Base-by-base conservation (phyloP, 2,888 invertebrate genomes). In the Eristalinus aeneus region DNA sequence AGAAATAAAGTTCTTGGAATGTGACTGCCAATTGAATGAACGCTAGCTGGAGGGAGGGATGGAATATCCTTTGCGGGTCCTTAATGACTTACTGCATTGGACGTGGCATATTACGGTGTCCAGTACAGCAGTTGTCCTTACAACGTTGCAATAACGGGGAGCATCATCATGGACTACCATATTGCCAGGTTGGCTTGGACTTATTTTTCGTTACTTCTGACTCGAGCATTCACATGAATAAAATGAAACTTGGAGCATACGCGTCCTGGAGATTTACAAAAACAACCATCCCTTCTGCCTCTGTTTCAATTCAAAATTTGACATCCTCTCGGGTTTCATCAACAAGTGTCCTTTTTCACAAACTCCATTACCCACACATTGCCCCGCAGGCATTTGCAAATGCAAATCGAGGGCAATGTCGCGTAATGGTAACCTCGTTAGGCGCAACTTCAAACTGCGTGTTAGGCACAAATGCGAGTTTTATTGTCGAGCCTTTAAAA, bases 361-460 rank as follows among this genome's bases (percentile, higher is more conserved):
- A 10, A n/a, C 23, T 20, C 56, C 64, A 72, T 78, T 67, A 65
- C 23, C 71, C 65, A 22, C 60, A 75, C 64, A 32, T 63, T 82
- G 67, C 9, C 32, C 12, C 8, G 3, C 54, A 63, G 61, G 31
- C 65, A 68, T 77, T 82, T 68, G 46, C n/a, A n/a, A 56, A 77
- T 77, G 72, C 67, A 77, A 77, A 68, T 72, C 75, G 34, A 5
- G 11, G 16, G 27, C 39, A 53, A 64, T 39, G 58, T 34, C 61
- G 61, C 11, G 64, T 53, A 53, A 86, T 86, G 54, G 69, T 56
- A 78, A 56, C 46, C 77, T 73, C 86, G 74, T 86, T 81, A 86
- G 31, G 77, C 11, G 11, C 58, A 65, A 65, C 36, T 64, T 69
- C 67, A 71, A 77, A 81, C 39, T 53, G 77, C 16, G 74, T 81